A percentile compares a stretch with the other conserved stretches of the same genome.
These are phyloP conservation scores for Coreius guichenoti DNA, from an alignment of 2,797 vertebrate genomes.

Conservation along the genomic window DNA sequence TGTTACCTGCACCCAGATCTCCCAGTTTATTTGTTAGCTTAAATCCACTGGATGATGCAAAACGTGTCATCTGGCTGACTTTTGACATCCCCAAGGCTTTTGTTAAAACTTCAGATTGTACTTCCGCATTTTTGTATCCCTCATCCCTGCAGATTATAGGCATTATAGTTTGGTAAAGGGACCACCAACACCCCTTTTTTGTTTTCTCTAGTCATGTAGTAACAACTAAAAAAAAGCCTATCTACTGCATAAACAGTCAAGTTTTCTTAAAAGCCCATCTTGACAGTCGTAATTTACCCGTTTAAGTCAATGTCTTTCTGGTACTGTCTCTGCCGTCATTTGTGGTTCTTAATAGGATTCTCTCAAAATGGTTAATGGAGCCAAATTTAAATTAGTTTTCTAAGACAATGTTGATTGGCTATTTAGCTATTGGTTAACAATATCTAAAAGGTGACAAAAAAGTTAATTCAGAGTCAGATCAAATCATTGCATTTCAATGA, in stretches of 20 bases:
- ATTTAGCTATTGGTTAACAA: not conserved
- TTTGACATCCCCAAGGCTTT: not conserved
- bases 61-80: not conserved
- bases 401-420: not conserved
- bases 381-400: not conserved
- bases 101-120: not conserved
- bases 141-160: not conserved
- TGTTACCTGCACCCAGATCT: not conserved
- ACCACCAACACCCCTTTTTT: not conserved
- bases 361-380: not conserved
- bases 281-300: not conserved
- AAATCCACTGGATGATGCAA: not conserved
- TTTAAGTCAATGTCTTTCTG: not conserved
- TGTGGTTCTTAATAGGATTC: not conserved
- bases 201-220: no score
- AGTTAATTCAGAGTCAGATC: not conserved
- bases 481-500: not conserved
- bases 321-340: not conserved
- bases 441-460: not conserved
- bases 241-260: not conserved
- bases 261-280: not conserved
- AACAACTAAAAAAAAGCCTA: no score
- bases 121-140: not conserved
- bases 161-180: not conserved
- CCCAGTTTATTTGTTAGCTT: not conserved